Evolutionary conservation across 2,888 invertebrate genomes (phyloP), one percentile per base, ranked within the genome.

Genomic region (Alloscopus bannaensis): DNA sequence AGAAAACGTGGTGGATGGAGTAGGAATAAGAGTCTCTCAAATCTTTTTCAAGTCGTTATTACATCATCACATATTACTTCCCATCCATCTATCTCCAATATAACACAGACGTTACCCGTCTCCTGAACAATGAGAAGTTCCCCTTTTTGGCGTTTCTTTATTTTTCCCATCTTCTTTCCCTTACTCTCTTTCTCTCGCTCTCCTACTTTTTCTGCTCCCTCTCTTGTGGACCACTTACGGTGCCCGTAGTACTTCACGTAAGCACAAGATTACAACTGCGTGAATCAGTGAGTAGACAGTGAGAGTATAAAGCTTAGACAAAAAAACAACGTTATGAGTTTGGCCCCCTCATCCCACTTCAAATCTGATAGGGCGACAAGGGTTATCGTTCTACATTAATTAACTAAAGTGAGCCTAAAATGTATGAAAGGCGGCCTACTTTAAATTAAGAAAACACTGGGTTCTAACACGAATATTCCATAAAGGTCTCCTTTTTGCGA

Each of bases 61-160:
- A 83, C 83, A 81, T 83, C 81, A 83, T 83, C 81, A 81, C 72
- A 83, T 81, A 81, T 83, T 83, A 77, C 80, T 70, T 71, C 70
- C 78, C 83, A 83, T 83, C 81, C 79, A 83, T 83, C 83, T 83
- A 81, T 81, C 79, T 77, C 71, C 76, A 70, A 81, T 81, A 78
- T 71, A 78, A 70, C 78, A 78, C 78, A 78, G 78, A 78, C 78
- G 78, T 78, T 78, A 78, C 78, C 78, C 65, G 78, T 78, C 78
- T 60, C 45, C 40, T 28, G 50, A 71, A 78, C 70, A 78, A 78
- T 78, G 36, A 65, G 66, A 78, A 22, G 65, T 55, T 71, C 73
- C 75, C 66, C 66, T 57, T 71, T 73, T 73, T 72, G 60, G 60
- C 55, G 68, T 57, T 68, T 55, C 29, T 52, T 64, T 28, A n/a